Evolutionary conservation across 2,113 vertebrate species (phyloP).

Genomic region (Lamprotornis superbus): DNA sequence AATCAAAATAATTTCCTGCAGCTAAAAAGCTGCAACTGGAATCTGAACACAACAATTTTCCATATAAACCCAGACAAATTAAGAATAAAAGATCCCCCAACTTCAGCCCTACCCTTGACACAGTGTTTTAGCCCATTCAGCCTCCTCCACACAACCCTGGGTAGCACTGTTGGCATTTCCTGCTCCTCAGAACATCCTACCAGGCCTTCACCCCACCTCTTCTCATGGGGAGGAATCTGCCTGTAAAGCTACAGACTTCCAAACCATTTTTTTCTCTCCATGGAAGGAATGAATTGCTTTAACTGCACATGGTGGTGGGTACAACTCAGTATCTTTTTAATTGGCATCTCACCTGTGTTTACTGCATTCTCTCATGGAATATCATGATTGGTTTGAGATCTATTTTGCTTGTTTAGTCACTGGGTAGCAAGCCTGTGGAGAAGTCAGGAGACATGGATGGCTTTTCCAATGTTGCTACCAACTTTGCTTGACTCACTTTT

Average conservation of each 20-base stretch:
- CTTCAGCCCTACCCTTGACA: not conserved
- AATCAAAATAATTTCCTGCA: not conserved
- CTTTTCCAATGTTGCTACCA: not conserved
- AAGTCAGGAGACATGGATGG: not conserved
- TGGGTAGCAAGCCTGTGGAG: not conserved
- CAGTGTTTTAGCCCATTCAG: not conserved
- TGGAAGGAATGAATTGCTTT: not conserved
- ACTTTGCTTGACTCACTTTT: not conserved
- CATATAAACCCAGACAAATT: not conserved
- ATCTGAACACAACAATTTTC: not conserved
- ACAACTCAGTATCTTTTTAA: not conserved
- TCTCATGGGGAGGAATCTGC: not conserved
- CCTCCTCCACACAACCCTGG: not conserved
- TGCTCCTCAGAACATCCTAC: not conserved
- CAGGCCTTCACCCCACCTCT: not conserved
- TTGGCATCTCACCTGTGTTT: not conserved
- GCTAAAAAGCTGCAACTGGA: not conserved
- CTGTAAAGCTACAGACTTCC: not conserved
- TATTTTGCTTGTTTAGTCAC: not conserved
- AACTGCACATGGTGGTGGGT: not conserved
- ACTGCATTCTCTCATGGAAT: not conserved
- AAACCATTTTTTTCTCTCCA: not conserved
- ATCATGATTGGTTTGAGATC: not conserved
- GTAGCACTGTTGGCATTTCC: not conserved
- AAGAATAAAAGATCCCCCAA: not conserved